A percentile compares a stretch with the other conserved stretches of the same genome.
Evolutionary conservation across 2,888 invertebrate species (phyloP).

Genomic region (Ichneumoninae sp.): DNA sequence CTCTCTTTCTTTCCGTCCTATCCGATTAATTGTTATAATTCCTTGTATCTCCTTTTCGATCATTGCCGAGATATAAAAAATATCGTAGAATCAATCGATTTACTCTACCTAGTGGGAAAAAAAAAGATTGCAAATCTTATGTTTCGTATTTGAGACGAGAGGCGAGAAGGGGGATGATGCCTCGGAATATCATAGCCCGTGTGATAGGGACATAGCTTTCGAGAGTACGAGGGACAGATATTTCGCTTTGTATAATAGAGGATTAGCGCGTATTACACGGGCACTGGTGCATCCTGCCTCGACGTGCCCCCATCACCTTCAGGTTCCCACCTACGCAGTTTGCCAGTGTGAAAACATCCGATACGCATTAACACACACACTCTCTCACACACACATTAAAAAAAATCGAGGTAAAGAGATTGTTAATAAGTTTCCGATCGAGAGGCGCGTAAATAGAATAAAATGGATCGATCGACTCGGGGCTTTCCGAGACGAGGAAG

Average conservation of each 20-base stretch:
- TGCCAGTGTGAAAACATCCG: slow-evolving; percentile 2
- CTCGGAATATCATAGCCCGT: neutral
- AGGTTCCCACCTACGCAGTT: slow-evolving; percentile 12
- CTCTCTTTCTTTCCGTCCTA: neutral
- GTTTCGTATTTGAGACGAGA: neutral
- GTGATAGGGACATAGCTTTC: neutral
- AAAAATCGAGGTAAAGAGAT: slow-evolving; percentile 24
- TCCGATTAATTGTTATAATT: neutral
- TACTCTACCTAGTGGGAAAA: slow-evolving; percentile 2
- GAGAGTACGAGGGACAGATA: neutral
- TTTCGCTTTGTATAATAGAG: slow-evolving; percentile 32
- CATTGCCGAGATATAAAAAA: slow-evolving; percentile 1
- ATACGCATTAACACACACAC: slow-evolving; percentile 1
- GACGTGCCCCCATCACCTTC: neutral
- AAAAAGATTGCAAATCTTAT: neutral
- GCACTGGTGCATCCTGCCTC: slow-evolving; percentile 6
- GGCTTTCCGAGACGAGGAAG: neutral
- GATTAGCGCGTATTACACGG: slow-evolving; percentile 14
- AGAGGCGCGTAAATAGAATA: slow-evolving; percentile 11
- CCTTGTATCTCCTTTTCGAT: neutral
- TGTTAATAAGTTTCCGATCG: slow-evolving; percentile 38
- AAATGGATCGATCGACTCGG: neutral
- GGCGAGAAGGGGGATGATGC: neutral
- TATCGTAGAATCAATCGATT: neutral
- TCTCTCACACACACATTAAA: slow-evolving; percentile 17